Base-by-base conservation (phyloP, 2,113 vertebrate genomes). In the Neolamprologus modestus region DNA sequence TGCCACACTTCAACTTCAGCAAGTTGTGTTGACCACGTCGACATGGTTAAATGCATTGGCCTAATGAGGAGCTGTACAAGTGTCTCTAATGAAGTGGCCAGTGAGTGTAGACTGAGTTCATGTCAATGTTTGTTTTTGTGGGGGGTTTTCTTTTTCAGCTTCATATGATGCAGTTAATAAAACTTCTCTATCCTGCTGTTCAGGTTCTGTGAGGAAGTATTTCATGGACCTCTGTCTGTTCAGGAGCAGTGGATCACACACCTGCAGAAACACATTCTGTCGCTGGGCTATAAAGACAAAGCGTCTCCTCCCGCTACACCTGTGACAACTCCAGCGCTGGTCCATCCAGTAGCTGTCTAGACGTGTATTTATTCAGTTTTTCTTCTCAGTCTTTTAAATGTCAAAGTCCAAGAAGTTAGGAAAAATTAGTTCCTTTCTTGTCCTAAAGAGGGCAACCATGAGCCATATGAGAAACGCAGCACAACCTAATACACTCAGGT, bases 161-260 rank as follows among this genome's bases (percentile, higher is more conserved):
- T 53, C 2, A 21, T 26, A 63, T 33, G 42, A 24, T 87, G 66
- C 28, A 1, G 17, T 40, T 40, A 12, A 12, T 9, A 13, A 31
- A 54, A 80, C 19, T 2, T 66, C 40, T 83, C 16, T 90, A 7
- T 90, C 6, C 53, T 83, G n/a, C 52, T 79, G 11, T 78, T 10
- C 79, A 99, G 98, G 96, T 99, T 99, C 94, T 99, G 98, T 86
- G 98, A 99, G 80, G 96, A 98, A 92, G 97, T 98, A 76, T 99
- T 99, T 93, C 97, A 97, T 1, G 98, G 98, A 1, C 98, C 98
- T 3, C 97, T 98, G 83, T 98, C 98, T 3, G 97, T 99, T 71
- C 98, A 99, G 84, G 98, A 97, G 91, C 97, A 98, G 82, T 99
- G 98, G 98, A 97, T 99, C 42, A 95, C 97, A 42, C 98, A 99